Evolutionary conservation across 1,140 invertebrate genomes (phyloP).

Genomic region (Lerema accius): DNA sequence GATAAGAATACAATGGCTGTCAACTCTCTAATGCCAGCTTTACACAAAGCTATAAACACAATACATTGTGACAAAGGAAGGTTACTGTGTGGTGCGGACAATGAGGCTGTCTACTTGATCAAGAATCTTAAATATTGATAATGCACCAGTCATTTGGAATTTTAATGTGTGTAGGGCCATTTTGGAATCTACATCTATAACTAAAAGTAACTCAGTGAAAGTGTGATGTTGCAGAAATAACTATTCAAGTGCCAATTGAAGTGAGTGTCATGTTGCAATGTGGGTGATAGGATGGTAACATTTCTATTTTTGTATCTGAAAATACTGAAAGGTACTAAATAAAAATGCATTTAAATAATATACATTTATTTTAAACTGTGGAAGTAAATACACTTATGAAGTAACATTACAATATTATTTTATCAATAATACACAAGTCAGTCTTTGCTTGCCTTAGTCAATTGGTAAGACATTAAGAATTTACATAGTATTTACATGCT

Average conservation of each 20-base stretch:
- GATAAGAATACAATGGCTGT: slow-evolving; percentile 88
- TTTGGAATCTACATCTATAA: too few species aligned
- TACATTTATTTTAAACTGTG: slow-evolving; percentile 63
- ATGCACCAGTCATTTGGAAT: too few species aligned
- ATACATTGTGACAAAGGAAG: slow-evolving; percentile 89
- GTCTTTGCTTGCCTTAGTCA: slow-evolving; percentile 78
- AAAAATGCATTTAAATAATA: slow-evolving; percentile 53
- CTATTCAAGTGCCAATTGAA: too few species aligned
- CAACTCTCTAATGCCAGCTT: slow-evolving; percentile 86
- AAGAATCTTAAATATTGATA: slow-evolving; percentile 84
- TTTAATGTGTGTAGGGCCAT: too few species aligned
- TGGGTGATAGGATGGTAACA: too few species aligned
- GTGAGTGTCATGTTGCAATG: too few species aligned
- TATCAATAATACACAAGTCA: slow-evolving; percentile 77
- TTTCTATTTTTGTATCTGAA: too few species aligned
- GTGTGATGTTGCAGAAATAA: too few species aligned
- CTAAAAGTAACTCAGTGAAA: too few species aligned
- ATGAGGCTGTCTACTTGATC: slow-evolving; percentile 91
- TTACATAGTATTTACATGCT: slow-evolving; percentile 47
- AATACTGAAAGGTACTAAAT: too few species aligned
- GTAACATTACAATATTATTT: slow-evolving; percentile 52
- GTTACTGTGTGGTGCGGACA: slow-evolving; percentile 91
- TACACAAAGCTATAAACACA: slow-evolving; percentile 90
- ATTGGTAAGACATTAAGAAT: slow-evolving; percentile 66
- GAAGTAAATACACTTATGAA: slow-evolving; percentile 69